Conservation (phyloP, 1,140 invertebrate genomes). For the Zelostemma sp. region DNA sequence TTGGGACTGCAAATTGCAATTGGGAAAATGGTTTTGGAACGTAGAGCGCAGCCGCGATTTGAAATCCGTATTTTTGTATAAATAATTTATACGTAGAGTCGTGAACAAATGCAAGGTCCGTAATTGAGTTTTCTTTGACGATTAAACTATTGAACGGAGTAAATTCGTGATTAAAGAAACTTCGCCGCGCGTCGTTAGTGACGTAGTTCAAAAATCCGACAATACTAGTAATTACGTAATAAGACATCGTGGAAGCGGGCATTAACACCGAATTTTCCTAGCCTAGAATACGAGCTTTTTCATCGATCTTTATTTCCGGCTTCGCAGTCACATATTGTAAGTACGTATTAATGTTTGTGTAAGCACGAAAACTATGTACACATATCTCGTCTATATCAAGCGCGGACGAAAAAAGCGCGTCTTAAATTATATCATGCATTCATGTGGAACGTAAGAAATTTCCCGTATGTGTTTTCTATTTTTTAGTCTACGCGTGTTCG, state of each 20-base stretch:
- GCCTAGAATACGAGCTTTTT: conserved; percentile 29
- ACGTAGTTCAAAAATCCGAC: conserved; percentile 58
- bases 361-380: conserved; percentile 30
- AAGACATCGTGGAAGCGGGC: conserved; percentile 15
- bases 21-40: too few species aligned
- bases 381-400: conserved; percentile 46
- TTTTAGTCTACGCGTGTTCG: neutral
- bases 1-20: too few species aligned
- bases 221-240: conserved; percentile 52
- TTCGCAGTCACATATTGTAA: conserved; percentile 36
- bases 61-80: conserved; percentile 70
- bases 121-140: conserved; percentile 12
- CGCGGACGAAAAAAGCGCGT: conserved; percentile 21
- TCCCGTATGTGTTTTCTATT: conserved; percentile 4
- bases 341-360: conserved; percentile 27
- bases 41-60: conserved; percentile 47
- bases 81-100: conserved; percentile 59
- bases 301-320: conserved; percentile 29
- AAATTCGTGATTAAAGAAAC: too few species aligned
- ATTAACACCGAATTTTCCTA: conserved; percentile 29
- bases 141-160: too few species aligned
- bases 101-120: conserved; percentile 11
- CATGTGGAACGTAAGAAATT: conserved; percentile 10
- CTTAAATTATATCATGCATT: conserved; percentile 20
- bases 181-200: conserved; percentile 31